Evolutionary conservation across 2,113 vertebrate genomes (phyloP), one percentile per base, ranked within the genome.

Genomic region (Ovis aries): DNA sequence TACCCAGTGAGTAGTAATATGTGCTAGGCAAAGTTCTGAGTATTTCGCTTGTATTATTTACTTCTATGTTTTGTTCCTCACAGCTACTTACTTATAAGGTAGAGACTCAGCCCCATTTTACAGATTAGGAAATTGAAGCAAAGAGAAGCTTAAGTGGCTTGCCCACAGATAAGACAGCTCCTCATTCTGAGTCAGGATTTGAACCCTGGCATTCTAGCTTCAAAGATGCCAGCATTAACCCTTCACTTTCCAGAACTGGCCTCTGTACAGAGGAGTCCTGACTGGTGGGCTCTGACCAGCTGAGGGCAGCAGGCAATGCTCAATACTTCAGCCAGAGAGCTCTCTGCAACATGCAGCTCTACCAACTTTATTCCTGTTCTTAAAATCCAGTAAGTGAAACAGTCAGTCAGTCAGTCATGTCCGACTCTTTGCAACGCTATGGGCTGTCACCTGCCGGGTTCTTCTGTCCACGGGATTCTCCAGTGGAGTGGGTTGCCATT

Each of bases 251-350:
- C 85, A 71, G 53, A 83, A 62, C 23, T 45, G 27, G 25, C 7
- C 19, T 60, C 9, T 60, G 9, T 78, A 21, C 25, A 88, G 23
- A 53, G 25, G 17, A 74, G 29, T 25, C 52, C 53, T 91, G 3
- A 52, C 40, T 43, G 23, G n/a, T 88, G 25, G 94, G 10, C 80
- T 62, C 7, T 92, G 92, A 88, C 90, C 87, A 94, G 74, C 45
- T 89, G 59, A 81, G 87, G 82, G 45, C 94, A 96, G 87, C 88
- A 96, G 64, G 82, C 93, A 62, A 78, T 92, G 17, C 14, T 84
- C 23, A 29, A 17, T 36, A 3, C 40, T 86, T 62, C 8, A 62
- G 77, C 13, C 60, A 36, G 25, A n/a, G 4, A 16, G 11, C 31
- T 40, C 27, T 86, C 33, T 82, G 19, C 81, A 71, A 93, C 10